A percentile compares a stretch with the other conserved stretches of the same genome.
These are phyloP conservation scores for Drosophila truncata DNA, from an alignment of 1,140 invertebrate species.

Conservation along the genomic window DNA sequence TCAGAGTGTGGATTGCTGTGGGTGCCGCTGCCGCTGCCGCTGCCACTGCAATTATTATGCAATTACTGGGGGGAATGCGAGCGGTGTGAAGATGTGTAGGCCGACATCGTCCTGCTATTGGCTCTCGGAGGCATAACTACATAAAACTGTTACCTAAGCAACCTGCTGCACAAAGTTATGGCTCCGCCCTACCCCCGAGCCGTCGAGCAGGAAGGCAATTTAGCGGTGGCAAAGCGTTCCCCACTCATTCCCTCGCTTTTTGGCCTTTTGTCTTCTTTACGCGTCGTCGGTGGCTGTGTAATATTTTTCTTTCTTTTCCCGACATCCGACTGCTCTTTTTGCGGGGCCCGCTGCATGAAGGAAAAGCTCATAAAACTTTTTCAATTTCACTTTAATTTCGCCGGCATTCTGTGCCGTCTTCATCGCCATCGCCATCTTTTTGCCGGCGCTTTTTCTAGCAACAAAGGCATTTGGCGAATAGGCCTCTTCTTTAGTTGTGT, in stretches of 20 bases:
- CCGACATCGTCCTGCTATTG: constrained; percentile 33
- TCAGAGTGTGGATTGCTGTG: constrained; percentile 52
- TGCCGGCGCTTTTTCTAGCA: constrained; percentile 58
- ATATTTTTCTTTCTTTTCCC: constrained; percentile 72
- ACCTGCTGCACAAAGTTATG: constrained; percentile 79
- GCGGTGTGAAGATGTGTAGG: constrained; percentile 17
- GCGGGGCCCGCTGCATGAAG: constrained; percentile 52
- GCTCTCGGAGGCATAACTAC: constrained; percentile 64
- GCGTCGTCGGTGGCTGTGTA: constrained; percentile 73
- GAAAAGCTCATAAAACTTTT: constrained; percentile 85
- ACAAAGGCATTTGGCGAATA: constrained; percentile 65
- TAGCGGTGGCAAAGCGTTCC: constrained; percentile 47
- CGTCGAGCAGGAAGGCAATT: constrained; percentile 65
- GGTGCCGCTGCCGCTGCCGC: constrained; percentile 22
- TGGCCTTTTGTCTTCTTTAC: constrained; percentile 72
- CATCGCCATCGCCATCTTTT: constrained; percentile 47
- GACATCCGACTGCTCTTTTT: constrained; percentile 40
- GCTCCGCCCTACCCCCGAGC: constrained; percentile 13
- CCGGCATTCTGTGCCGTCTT: constrained; percentile 49
- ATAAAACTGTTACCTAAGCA: constrained; percentile 83
- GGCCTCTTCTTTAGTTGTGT: constrained; percentile 71
- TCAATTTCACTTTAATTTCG: constrained; percentile 84
- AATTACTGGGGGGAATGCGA: constrained; percentile 54
- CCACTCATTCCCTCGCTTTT: constrained; percentile 21
- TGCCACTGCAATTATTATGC: constrained; percentile 76